A percentile compares a stretch with the other conserved stretches of the same genome.
Evolutionary conservation across 2,888 invertebrate species (phyloP).

Genomic region (Melanophora roralis): DNA sequence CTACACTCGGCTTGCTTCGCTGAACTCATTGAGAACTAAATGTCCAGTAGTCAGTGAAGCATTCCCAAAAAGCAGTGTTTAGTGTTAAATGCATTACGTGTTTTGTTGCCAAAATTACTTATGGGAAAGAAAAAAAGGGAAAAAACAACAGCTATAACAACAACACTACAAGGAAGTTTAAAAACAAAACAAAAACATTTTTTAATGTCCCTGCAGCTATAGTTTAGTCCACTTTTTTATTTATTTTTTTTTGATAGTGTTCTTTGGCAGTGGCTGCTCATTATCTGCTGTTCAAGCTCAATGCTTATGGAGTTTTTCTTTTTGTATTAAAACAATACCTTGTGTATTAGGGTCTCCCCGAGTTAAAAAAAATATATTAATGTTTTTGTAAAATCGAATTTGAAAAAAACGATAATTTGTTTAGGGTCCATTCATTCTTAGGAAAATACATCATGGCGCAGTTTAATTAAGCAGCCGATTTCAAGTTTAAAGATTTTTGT

Average conservation of each 20-base stretch:
- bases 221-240: slow-evolving; percentile 36
- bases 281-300: slow-evolving; percentile 56
- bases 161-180: slow-evolving; percentile 44
- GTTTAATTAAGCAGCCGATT: too few relatives aligned
- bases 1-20: not conserved
- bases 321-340: slow-evolving; percentile 3
- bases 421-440: too few relatives aligned
- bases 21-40: slow-evolving; percentile 35
- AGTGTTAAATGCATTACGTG: slow-evolving; percentile 57
- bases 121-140: slow-evolving; percentile 10
- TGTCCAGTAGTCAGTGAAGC: slow-evolving; percentile 55
- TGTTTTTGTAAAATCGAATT: too few relatives aligned
- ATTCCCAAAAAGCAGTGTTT: slow-evolving; percentile 51
- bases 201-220: slow-evolving; percentile 51
- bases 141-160: slow-evolving; percentile 13
- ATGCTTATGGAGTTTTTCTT: slow-evolving; percentile 20
- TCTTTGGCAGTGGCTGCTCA: slow-evolving; percentile 48
- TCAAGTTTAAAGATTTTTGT: too few relatives aligned
- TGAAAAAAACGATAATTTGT: too few relatives aligned
- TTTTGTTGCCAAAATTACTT: slow-evolving; percentile 55
- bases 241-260: slow-evolving; percentile 25
- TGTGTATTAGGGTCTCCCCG: slow-evolving; percentile 10
- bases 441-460: too few relatives aligned
- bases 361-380: not conserved
- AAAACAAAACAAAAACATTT: slow-evolving; percentile 19